Percentiles rank a stretch among this genome's conserved stretches.
Evolutionary conservation across 1,140 invertebrate species (phyloP).

Genomic region (Panagrolaimus sp.): DNA sequence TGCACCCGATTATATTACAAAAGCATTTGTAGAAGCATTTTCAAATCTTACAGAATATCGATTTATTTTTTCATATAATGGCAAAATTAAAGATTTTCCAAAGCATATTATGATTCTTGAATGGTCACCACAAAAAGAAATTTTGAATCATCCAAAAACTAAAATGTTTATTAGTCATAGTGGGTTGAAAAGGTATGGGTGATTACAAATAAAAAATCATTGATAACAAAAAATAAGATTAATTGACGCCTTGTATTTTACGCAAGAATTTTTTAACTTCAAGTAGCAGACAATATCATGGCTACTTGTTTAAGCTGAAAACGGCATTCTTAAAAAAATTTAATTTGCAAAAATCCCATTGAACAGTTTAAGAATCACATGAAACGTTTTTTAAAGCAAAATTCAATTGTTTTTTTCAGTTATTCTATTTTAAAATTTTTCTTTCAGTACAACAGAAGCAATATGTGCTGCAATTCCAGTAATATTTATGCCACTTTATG

Average conservation of each 20-base stretch:
- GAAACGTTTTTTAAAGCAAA: too few species aligned
- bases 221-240: too few species aligned
- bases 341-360: too few species aligned
- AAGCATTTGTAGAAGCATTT: conserved; percentile 29
- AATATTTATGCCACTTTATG: conserved; percentile 6
- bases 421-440: too few species aligned
- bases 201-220: too few species aligned
- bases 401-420: too few species aligned
- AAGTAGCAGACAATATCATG: too few species aligned
- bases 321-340: too few species aligned
- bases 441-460: conserved; percentile 5
- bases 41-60: conserved; percentile 31
- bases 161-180: conserved; percentile 34
- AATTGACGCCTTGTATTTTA: too few species aligned
- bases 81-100: conserved; percentile 17
- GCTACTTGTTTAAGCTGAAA: too few species aligned
- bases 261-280: too few species aligned
- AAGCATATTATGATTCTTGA: conserved; percentile 26
- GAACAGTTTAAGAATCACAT: too few species aligned
- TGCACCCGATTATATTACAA: conserved; percentile 30
- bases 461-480: conserved; percentile 8
- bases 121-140: conserved; percentile 42
- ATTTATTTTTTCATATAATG: conserved; percentile 41
- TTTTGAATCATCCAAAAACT: conserved; percentile 34
- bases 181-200: conserved; percentile 34